Evolutionary conservation across 2,797 vertebrate species (phyloP), one percentile per base, ranked within the genome.

Genomic region (Pseudochromis fuscus): DNA sequence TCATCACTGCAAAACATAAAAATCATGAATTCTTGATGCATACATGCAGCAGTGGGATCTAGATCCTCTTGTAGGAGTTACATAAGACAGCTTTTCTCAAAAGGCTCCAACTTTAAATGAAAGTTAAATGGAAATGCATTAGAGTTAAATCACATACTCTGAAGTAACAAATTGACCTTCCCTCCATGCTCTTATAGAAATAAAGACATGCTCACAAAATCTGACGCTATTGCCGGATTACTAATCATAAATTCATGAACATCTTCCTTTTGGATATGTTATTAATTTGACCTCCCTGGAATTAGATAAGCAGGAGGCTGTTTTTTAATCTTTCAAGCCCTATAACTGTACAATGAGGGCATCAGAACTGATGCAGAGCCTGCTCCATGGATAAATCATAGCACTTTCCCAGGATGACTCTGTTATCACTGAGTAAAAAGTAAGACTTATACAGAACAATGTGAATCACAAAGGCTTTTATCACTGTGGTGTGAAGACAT

Each of bases 331-430:
- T 53, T 38, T 19, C 19, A 23, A 42, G 27, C 35, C 30, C 24
- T 23, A 16, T n/a, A n/a, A n/a, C n/a, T n/a, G n/a, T 28, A 30
- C 59, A 67, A 82, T 77, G 53, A 78, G 33, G 33, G 11, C 15
- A 61, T 37, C 18, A 62, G 31, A 69, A 40, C 30, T 51, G 59
- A 64, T 72, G 63, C 21, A 52, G 60, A 46, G 25, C 53, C 44
- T 60, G 23, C 79, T 15, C 40, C 45, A 2, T 7, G 25, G 13
- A 59, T 19, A 50, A 67, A 69, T 79, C 30, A 65, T 50, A 60
- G 35, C 6, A 46, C 13, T 56, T 31, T 75, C 33, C 28, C 11
- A 25, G 40, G 18, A 38, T 50, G 31, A 82, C 19, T 51, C 60
- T 12, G 1, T 53, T 44, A 50, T 40, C 19, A n/a, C 30, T 42